phyloP scores from a whole-genome alignment of 2,888 invertebrate species.

The Syrphus vitripennis region DNA sequence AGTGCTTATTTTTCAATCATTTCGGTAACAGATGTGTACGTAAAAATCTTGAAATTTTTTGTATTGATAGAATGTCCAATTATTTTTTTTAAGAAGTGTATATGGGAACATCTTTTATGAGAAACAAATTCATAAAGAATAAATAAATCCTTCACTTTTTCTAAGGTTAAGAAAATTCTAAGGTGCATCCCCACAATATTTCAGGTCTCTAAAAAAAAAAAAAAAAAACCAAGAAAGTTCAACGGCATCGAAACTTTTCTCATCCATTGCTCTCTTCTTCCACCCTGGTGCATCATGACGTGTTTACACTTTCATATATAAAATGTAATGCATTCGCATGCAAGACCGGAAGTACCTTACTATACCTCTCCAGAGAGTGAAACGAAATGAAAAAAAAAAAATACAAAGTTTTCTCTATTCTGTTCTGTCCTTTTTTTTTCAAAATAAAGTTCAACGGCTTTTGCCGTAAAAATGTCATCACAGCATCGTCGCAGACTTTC shows the following conservation, averaged over 20 bases:
- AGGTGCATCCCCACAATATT: background rate
- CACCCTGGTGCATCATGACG: background rate
- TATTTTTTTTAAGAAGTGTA: no score
- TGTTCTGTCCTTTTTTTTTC: background rate
- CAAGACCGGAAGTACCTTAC: background rate
- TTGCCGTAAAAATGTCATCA: constrained; percentile 37
- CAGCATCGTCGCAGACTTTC: constrained; percentile 20
- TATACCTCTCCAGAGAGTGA: background rate
- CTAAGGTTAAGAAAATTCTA: background rate
- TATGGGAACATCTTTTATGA: no score
- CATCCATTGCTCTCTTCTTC: background rate
- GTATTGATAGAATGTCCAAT: no score
- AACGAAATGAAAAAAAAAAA: background rate
- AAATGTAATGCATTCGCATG: constrained; percentile 17
- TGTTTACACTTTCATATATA: constrained; percentile 26
- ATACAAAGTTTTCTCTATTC: no score
- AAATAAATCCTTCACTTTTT: no score
- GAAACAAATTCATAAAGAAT: no score
- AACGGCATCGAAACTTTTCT: background rate
- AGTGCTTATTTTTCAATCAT: no score
- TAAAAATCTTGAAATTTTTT: no score
- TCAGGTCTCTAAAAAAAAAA: background rate
- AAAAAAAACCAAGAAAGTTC: background rate
- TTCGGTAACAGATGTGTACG: no score
- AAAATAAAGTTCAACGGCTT: constrained; percentile 49